Conservation (phyloP, 1,140 invertebrate genomes). For the Lordiphosa stackelbergi region DNA sequence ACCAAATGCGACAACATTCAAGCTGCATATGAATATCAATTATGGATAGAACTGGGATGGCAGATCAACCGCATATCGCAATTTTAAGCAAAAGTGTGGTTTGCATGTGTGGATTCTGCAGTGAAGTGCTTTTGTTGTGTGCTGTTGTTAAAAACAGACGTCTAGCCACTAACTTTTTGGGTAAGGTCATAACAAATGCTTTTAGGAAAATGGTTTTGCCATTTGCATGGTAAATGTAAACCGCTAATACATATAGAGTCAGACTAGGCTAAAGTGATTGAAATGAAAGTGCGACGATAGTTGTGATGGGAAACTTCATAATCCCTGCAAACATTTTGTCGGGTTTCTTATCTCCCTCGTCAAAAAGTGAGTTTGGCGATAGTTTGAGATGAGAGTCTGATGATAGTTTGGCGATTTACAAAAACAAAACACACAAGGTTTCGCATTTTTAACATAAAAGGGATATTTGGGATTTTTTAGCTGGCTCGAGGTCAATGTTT, state of each 20-base stretch:
- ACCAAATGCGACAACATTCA: constrained; percentile 28
- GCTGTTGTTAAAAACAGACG: constrained; percentile 28
- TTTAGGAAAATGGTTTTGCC: constrained; percentile 28
- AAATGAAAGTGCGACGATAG: constrained; percentile 5
- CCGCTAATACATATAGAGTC: constrained; percentile 1
- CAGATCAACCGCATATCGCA: constrained; percentile 38
- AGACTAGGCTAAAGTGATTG: constrained; percentile 6
- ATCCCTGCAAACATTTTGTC: too few relatives aligned
- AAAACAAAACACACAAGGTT: too few relatives aligned
- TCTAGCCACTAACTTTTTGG: constrained; percentile 28
- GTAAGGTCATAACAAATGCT: constrained; percentile 35
- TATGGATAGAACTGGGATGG: constrained; percentile 17
- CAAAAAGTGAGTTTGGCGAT: too few relatives aligned
- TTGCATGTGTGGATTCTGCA: neutral
- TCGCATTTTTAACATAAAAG: too few relatives aligned
- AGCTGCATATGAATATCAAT: constrained; percentile 69
- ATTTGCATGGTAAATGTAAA: constrained; percentile 35
- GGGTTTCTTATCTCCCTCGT: too few relatives aligned
- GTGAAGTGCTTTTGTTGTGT: constrained; percentile 9
- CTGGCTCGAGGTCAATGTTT: too few relatives aligned
- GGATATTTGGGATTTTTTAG: too few relatives aligned
- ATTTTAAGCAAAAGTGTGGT: constrained; percentile 6
- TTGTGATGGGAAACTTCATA: too few relatives aligned
- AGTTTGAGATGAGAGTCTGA: too few relatives aligned
- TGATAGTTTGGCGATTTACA: too few relatives aligned